Evolutionary conservation across 2,797 vertebrate species (phyloP), one percentile per base, ranked within the genome.

Genomic region (Cryptoblepharus egeriae): DNA sequence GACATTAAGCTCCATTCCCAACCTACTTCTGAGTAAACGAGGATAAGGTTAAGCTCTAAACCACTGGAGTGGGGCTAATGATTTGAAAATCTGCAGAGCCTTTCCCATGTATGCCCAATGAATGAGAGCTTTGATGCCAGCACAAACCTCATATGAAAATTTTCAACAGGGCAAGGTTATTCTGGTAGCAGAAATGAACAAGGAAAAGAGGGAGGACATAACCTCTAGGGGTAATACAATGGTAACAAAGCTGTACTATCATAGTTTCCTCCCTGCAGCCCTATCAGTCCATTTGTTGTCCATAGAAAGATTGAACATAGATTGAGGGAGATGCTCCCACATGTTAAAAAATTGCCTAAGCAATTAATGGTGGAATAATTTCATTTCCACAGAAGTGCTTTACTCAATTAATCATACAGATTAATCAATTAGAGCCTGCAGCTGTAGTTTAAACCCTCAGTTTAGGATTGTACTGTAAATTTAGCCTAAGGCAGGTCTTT

Each of bases 361-460:
- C 42, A 35, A 65, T n/a, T 61, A 57, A 77, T 22, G n/a, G 16
- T 20, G 45, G 39, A 3, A 39, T 26, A 75, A 52, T 9, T 35
- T 35, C 0, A 12, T 28, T 61, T 49, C 42, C 32, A 37, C 12
- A 69, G 52, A 70, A 70, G 58, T 37, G 55, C 26, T 77, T 63
- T n/a, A 71, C 39, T 60, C 49, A 60, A 73, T 73, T 78, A 78
- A 73, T 83, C 69, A 58, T 18, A 35, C 57, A 5, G 70, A 73
- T 84, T 68, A 74, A 79, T 79, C 61, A 78, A 28, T n/a, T 60
- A 60, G 75, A 75, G 64, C 35, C 75, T 63, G 5, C 67, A 60
- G 37, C 49, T 42, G 15, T 61, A 30, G 26, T n/a, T 58, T 67
- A 82, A 82, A 75, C n/a, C 4, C n/a, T 75, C n/a, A 55, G 5